Conservation (phyloP, 2,888 invertebrate species). For the Standfussiana lucernea region DNA sequence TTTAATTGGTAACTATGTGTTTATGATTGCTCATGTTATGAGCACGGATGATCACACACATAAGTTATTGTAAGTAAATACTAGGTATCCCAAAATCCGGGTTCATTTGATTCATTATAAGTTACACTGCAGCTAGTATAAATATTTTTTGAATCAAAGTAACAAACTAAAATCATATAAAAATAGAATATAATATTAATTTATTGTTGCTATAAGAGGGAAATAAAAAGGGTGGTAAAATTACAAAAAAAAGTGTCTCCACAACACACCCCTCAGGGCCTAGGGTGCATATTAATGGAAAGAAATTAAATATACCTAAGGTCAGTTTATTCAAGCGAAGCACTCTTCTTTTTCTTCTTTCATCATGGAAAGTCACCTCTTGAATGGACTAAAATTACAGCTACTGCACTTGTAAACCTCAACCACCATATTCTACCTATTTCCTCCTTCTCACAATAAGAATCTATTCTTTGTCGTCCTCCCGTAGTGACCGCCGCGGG, state of each 20-base stretch:
- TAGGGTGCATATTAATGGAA: neutral
- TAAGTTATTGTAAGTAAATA: neutral
- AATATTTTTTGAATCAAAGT: no score
- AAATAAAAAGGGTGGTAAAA: no score
- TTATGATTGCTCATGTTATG: neutral
- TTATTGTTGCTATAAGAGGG: no score
- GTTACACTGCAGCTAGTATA: no score
- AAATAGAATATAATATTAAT: neutral
- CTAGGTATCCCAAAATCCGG: no score
- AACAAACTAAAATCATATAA: no score
- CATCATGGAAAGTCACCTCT: neutral
- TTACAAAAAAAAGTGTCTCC: neutral
- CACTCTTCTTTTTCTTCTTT: neutral
- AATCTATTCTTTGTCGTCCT: constrained; percentile 50
- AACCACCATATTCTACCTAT: constrained; percentile 19
- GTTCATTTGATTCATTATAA: no score
- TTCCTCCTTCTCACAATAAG: neutral
- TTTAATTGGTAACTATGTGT: neutral
- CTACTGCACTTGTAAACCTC: neutral
- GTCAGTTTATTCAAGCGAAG: neutral
- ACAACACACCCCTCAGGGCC: no score
- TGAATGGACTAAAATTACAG: neutral
- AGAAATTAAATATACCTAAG: neutral
- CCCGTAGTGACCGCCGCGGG: constrained; percentile 70
- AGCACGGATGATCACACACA: neutral